Base-by-base conservation (phyloP, 2,888 invertebrate species). In the Noctua pronuba region DNA sequence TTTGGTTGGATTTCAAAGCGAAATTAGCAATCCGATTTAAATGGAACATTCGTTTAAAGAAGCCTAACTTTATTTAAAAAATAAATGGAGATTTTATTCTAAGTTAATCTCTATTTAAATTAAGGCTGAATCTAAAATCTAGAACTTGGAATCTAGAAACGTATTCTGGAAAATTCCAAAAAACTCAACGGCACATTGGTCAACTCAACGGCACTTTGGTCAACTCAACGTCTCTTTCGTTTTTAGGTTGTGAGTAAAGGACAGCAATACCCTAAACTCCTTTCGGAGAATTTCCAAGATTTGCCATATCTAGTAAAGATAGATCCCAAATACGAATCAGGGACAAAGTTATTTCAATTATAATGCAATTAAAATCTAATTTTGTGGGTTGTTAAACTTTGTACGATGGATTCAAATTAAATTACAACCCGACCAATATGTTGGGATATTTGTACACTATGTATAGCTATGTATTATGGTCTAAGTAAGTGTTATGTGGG, bases 281-380 rank as follows among this genome's bases (percentile, higher is more conserved):
- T 41, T 1, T n/a, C 6, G 5, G 10, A 44, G 41, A 28, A 55
- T 21, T 5, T 41, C n/a, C 0, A 16, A 44, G 2, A 38, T 8
- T 24, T 46, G 65, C n/a, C 84, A 21, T 73, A 83, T 90, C 89
- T 44, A 89, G 89, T 72, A 73, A 13, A 73, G 62, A 21, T 11
- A 69, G 35, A 82, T 90, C 86, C 52, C 0, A 62, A 83, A 70
- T 73, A 68, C 84, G 72, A 89, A 88, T 87, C 84, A 75, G 77
- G 87, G 88, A 89, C 88, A 87, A 92, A 92, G 91, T 93, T 91
- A 91, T 92, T 92, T 91, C 92, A 92, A 92, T 93, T 92, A 91
- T 90, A 92, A 90, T 90, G 88, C 88, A 92, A 92, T 92, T 92
- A 91, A 92, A 92, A 89, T 90, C 88, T 86, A 90, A 93, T 93